A percentile compares a stretch with the other conserved stretches of the same genome.
Conservation (phyloP, 1,140 invertebrate genomes). For the Cyphomyrmex costatus region DNA sequence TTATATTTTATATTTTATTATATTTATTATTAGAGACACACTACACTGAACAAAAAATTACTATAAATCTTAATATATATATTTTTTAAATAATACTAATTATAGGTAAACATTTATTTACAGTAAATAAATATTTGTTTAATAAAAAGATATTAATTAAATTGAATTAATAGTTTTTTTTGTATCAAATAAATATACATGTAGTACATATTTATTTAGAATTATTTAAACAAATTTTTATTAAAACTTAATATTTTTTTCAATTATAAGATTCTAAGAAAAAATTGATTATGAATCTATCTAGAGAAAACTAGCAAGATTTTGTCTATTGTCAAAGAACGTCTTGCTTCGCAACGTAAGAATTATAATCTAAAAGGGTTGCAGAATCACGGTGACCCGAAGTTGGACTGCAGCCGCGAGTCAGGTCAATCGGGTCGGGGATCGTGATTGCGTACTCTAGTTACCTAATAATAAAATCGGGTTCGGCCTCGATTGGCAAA, state of each 20-base stretch:
- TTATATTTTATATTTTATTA: not conserved
- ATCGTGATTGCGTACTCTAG: slow-evolving; percentile 50
- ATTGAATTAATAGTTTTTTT: no score
- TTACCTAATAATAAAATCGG: slow-evolving; percentile 47
- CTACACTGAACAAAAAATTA: no score
- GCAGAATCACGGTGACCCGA: not conserved
- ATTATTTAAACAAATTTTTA: no score
- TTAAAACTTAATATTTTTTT: no score
- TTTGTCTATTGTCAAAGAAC: not conserved
- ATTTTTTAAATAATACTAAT: no score
- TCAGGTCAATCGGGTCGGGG: not conserved
- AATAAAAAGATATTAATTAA: no score
- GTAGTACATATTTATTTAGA: no score
- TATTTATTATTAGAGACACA: not conserved
- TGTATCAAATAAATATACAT: no score
- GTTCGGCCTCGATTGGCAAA: slow-evolving; percentile 48
- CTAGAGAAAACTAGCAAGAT: not conserved
- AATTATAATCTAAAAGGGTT: not conserved
- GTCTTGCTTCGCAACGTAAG: not conserved
- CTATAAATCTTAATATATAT: no score
- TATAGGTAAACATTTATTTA: no score
- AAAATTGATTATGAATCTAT: not conserved
- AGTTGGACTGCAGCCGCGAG: not conserved
- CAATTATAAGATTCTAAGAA: not conserved
- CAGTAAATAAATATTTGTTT: no score